Evolutionary conservation across 2,113 vertebrate species (phyloP).

Genomic region (Laterallus jamaicensis): DNA sequence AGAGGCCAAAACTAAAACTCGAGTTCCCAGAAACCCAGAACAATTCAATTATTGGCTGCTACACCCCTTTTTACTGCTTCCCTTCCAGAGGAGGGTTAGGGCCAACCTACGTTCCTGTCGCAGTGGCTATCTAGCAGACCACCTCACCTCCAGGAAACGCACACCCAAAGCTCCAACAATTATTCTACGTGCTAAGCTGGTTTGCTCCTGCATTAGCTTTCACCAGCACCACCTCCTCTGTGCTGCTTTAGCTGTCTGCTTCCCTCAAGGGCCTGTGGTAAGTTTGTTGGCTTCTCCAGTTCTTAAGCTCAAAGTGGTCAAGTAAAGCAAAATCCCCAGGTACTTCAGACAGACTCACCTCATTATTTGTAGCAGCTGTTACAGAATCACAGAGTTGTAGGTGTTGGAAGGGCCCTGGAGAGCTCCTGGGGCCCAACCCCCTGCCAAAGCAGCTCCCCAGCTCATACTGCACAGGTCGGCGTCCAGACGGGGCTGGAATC

Average conservation of each 20-base stretch:
- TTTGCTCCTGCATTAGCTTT: background rate
- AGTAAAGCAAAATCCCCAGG: background rate
- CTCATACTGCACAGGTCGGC: no score
- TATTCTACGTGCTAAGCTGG: background rate
- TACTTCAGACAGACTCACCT: background rate
- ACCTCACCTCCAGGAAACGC: conserved; percentile 53
- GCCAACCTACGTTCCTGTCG: background rate
- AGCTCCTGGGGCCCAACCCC: no score
- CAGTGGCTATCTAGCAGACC: background rate
- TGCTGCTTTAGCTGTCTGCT: background rate
- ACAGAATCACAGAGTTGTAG: no score
- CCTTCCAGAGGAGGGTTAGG: background rate
- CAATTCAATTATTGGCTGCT: background rate
- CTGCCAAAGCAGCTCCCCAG: no score
- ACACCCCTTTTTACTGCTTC: conserved; percentile 44
- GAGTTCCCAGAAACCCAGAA: background rate
- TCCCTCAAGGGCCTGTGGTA: background rate
- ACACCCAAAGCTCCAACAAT: conserved; percentile 60
- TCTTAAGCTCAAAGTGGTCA: background rate
- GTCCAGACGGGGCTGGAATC: no score
- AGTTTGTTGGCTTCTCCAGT: background rate
- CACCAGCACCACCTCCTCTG: conserved; percentile 24
- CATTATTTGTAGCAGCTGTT: background rate
- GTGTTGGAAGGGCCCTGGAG: no score
- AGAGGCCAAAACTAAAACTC: background rate